Percentiles rank a stretch among this genome's conserved stretches.
Conservation (phyloP, 1,140 invertebrate genomes). For the Heliconius eleuchia region DNA sequence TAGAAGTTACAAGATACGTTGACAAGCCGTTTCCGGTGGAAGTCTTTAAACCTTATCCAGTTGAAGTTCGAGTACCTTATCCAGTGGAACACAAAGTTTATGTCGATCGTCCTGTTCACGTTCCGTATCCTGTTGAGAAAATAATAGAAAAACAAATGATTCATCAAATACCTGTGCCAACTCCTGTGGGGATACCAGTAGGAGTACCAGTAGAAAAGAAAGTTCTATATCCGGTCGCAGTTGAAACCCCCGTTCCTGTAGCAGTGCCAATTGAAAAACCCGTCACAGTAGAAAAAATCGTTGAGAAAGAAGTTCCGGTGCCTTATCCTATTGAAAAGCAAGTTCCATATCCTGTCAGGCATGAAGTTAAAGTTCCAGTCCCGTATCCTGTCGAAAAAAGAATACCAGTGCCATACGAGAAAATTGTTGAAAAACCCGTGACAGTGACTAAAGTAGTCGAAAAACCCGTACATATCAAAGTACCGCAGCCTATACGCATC, state of each 20-base stretch:
- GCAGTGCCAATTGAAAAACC: constrained; percentile 78
- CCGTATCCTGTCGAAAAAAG: constrained; percentile 75
- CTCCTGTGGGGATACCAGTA: constrained; percentile 61
- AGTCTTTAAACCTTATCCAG: constrained; percentile 77
- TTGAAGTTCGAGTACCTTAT: constrained; percentile 77
- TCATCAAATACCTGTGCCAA: constrained; percentile 66
- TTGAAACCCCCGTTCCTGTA: constrained; percentile 77
- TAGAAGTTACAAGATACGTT: constrained; percentile 76
- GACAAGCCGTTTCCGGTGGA: constrained; percentile 78
- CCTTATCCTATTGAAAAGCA: constrained; percentile 76
- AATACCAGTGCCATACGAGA: constrained; percentile 75
- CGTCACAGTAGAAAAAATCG: constrained; percentile 60
- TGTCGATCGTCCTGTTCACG: constrained; percentile 80
- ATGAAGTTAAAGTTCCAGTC: constrained; percentile 68
- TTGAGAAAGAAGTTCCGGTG: constrained; percentile 65
- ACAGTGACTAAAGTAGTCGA: constrained; percentile 82
- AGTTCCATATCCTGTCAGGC: constrained; percentile 64
- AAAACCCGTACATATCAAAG: constrained; percentile 73
- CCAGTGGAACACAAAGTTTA: constrained; percentile 80
- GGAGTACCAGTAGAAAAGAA: constrained; percentile 69
- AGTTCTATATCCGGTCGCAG: constrained; percentile 64
- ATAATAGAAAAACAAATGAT: constrained; percentile 75
- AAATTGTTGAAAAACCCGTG: constrained; percentile 82
- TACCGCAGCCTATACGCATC: constrained; percentile 76
- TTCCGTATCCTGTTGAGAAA: constrained; percentile 83